These are phyloP conservation scores for Melanargia galathea DNA, from an alignment of 2,888 invertebrate species.

Conservation along the genomic window DNA sequence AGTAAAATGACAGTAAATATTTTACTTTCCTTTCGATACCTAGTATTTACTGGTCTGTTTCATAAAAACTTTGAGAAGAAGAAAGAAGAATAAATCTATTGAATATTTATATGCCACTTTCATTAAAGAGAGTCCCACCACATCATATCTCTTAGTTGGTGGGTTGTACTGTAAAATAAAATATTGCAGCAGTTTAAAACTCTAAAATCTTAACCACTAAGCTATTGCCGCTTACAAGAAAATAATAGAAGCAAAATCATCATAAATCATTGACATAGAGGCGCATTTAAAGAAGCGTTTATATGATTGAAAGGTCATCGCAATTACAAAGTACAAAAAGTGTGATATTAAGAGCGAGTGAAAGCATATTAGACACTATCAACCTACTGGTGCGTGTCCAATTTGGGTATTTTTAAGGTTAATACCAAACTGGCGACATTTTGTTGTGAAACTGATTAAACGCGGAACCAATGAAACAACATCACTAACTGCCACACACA, in stretches of 20 bases:
- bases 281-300: conserved; percentile 23
- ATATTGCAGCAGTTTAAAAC: no score
- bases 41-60: background rate
- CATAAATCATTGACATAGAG: conserved; percentile 22
- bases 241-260: conserved; percentile 14
- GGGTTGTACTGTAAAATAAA: no score
- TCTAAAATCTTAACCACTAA: no score
- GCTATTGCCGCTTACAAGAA: background rate
- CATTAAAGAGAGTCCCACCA: no score
- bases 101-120: no score
- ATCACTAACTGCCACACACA: no score
- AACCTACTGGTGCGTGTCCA: conserved; percentile 35
- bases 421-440: background rate
- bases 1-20: conserved; percentile 26
- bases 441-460: background rate
- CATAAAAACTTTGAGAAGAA: background rate
- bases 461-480: no score
- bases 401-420: conserved; percentile 25
- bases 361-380: conserved; percentile 37
- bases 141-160: no score
- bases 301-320: conserved; percentile 21
- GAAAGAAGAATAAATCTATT: no score
- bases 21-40: conserved; percentile 14
- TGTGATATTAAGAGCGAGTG: conserved; percentile 42
- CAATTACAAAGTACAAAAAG: conserved; percentile 43